Evolutionary conservation across 2,113 vertebrate genomes (phyloP).

Genomic region (Equus przewalskii): DNA sequence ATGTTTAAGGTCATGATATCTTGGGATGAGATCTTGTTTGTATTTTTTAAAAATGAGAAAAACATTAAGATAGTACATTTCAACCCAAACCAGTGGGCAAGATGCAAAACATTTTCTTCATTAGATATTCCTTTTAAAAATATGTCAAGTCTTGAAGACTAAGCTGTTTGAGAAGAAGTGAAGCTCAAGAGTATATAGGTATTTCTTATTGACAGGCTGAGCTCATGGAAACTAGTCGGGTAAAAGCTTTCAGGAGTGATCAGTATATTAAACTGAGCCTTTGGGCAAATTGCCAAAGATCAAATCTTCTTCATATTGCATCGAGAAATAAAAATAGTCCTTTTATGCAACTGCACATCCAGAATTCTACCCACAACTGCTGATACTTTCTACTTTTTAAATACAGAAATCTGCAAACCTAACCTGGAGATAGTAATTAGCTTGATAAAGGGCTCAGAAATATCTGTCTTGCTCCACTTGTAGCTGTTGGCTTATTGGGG

Average conservation of each 20-base stretch:
- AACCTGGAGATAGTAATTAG: conserved; percentile 73
- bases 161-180: conserved; percentile 68
- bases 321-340: conserved; percentile 11
- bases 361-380: conserved; percentile 55
- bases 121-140: conserved; percentile 57
- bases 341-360: conserved; percentile 51
- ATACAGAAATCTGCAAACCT: conserved; percentile 45
- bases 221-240: conserved; percentile 56
- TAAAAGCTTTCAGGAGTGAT: conserved; percentile 68
- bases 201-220: conserved; percentile 60
- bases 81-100: conserved; percentile 36
- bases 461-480: conserved; percentile 80
- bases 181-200: conserved; percentile 43
- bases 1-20: conserved; percentile 63
- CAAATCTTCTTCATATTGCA: conserved; percentile 69
- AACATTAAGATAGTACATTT: conserved; percentile 54
- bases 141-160: neutral
- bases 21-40: conserved; percentile 67
- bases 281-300: conserved; percentile 63
- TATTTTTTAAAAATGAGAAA: conserved; percentile 69
- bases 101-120: conserved; percentile 63
- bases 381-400: conserved; percentile 71
- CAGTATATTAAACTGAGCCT: conserved; percentile 65
- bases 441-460: conserved; percentile 82
- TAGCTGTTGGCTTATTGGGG: conserved; percentile 80